Evolutionary conservation across 2,797 vertebrate genomes (phyloP), one percentile per base, ranked within the genome.

Genomic region (Acanthiza pusilla): DNA sequence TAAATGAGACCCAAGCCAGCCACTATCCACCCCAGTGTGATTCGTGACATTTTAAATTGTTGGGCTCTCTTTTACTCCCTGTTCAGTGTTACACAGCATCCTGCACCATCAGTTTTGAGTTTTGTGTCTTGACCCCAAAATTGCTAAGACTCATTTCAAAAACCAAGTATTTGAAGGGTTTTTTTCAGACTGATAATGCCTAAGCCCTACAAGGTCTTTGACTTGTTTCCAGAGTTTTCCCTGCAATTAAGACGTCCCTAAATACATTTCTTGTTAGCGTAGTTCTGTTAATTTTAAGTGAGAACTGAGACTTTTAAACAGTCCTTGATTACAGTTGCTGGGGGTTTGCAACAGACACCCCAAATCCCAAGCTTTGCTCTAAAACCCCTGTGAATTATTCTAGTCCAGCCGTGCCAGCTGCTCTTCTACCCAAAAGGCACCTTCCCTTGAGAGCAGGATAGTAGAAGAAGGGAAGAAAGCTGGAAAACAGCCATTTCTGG

Each of bases 381-480:
- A 89, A 96, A 95, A 18, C 77, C 53, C 54, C 8, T 13, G 34
- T 61, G 80, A 67, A 54, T 67, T 42, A 38, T 67, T 89, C 57
- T 68, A 81, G 75, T 88, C 62, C 61, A 94, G 78, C 68, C 50
- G 85, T 85, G 91, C 55, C 75, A 93, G 87, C 78, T 92, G 89
- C 58, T 94, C 32, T 84, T 72, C 47, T 57, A 91, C 68, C 74
- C 74, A 57, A 93, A 92, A 89, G 81, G 54, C 15, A 5, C 9
- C 61, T 50, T 53, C 77, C 55, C 61, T 76, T 67, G 77, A 85
- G 45, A 91, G 73, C 5, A 57, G 30, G 42, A 42, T 25, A 72
- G 90, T 22, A 84, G 61, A 77, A 80, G 68, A 89, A 55, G 22
- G 65, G 61, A 89, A 68, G 65, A 88, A 91, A 92, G 63, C 57